Percentiles rank a stretch among this genome's conserved stretches.
Conservation (phyloP, 2,888 invertebrate genomes). For the Amphipyra berbera region DNA sequence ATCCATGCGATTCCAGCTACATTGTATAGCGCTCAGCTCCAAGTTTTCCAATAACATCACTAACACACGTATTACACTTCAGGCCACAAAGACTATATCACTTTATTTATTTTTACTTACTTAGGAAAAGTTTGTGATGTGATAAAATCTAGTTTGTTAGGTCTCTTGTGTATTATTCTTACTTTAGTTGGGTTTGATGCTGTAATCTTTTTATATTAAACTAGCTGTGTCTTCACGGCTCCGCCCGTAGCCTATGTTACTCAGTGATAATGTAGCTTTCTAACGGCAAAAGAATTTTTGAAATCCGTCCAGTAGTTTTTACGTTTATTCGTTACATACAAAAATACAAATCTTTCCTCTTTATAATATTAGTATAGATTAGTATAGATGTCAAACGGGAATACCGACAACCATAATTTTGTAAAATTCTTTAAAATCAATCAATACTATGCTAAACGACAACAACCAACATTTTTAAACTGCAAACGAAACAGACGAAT, state of each 20-base stretch:
- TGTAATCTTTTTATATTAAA: conserved; percentile 23
- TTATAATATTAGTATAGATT: too few species aligned
- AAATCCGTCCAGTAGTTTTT: too few species aligned
- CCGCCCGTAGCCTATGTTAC: too few species aligned
- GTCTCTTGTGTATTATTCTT: conserved; percentile 39
- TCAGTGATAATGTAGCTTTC: too few species aligned
- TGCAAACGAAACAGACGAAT: conserved; percentile 5
- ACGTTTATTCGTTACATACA: too few species aligned
- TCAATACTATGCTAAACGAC: too few species aligned
- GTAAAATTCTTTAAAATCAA: too few species aligned
- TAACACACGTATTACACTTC: conserved; percentile 54
- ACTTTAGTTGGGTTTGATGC: conserved; percentile 14
- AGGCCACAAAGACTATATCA: conserved; percentile 43
- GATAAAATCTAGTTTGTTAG: conserved; percentile 55
- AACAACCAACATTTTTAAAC: background rate
- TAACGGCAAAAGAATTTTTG: too few species aligned
- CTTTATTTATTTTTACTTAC: conserved; percentile 47
- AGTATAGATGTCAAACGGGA: conserved; percentile 25
- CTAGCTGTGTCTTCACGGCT: too few species aligned
- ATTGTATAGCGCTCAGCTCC: conserved; percentile 65
- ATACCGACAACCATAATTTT: too few species aligned
- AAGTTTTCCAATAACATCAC: conserved; percentile 74
- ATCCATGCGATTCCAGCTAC: conserved; percentile 44
- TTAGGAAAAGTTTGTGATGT: conserved; percentile 41
- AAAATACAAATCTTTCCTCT: too few species aligned